Percentiles rank a stretch among this genome's conserved stretches.
Conservation (phyloP, 1,140 invertebrate species). For the Coelopa frigida region DNA sequence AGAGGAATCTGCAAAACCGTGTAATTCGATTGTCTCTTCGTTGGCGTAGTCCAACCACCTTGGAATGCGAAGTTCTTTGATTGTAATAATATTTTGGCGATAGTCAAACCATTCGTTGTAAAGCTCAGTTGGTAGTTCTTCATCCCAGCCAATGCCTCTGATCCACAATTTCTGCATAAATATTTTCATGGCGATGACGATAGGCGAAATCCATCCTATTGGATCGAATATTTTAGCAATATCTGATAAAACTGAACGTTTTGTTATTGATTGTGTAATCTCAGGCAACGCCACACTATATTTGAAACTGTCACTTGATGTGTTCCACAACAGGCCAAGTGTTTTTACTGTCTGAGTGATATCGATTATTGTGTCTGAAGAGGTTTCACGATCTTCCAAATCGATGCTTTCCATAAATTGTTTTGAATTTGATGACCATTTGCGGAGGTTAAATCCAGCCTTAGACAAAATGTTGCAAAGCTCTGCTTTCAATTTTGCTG, state of each 20-base stretch:
- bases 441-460: slow-evolving; percentile 22
- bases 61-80: slow-evolving; percentile 2
- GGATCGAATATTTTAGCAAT: slow-evolving; percentile 37
- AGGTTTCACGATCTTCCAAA: neutral
- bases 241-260: slow-evolving; percentile 37
- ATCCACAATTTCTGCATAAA: slow-evolving; percentile 42
- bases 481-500: neutral
- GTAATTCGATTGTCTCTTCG: slow-evolving; percentile 15
- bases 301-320: neutral
- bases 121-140: slow-evolving; percentile 15
- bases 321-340: slow-evolving; percentile 5
- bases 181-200: slow-evolving; percentile 35
- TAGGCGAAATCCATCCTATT: slow-evolving; percentile 35
- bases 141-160: slow-evolving; percentile 34
- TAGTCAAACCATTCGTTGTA: slow-evolving; percentile 17
- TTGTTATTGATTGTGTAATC: slow-evolving; percentile 22
- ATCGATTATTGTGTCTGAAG: neutral
- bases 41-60: slow-evolving; percentile 2
- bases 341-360: slow-evolving; percentile 5
- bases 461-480: slow-evolving; percentile 10
- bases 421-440: slow-evolving; percentile 24
- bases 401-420: slow-evolving; percentile 6
- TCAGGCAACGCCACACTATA: slow-evolving; percentile 1
- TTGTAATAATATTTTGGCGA: slow-evolving; percentile 14
- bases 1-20: slow-evolving; percentile 39